These are phyloP conservation scores for Cynocephalus volans DNA, from an alignment of 2,113 vertebrate species.

Conservation along the genomic window DNA sequence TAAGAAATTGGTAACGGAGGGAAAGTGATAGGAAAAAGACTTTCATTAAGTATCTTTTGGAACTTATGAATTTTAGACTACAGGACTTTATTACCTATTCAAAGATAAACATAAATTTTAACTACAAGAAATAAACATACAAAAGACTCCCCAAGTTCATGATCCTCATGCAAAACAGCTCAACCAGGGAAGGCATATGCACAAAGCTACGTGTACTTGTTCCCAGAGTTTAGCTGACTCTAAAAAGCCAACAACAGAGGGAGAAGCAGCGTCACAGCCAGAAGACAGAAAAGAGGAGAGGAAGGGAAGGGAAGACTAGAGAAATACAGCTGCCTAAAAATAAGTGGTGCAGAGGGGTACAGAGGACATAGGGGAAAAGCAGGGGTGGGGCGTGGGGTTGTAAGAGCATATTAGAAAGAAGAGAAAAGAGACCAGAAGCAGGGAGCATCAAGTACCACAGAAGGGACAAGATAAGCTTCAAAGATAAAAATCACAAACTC, in stretches of 20 bases:
- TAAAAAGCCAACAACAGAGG: background rate
- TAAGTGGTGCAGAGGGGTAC: background rate
- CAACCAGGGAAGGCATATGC: background rate
- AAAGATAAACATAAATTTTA: conserved; percentile 32
- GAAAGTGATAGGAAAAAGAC: background rate
- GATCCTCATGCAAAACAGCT: background rate
- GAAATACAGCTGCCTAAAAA: background rate
- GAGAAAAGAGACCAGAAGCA: background rate
- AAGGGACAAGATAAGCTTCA: background rate
- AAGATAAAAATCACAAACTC: conserved; percentile 44
- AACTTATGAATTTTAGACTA: background rate
- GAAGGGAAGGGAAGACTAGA: background rate
- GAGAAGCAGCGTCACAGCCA: background rate
- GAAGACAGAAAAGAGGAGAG: background rate
- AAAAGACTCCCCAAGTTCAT: background rate
- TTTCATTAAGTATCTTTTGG: conserved; percentile 33
- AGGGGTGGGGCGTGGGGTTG: too few relatives aligned
- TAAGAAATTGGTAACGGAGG: background rate
- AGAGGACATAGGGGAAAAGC: background rate
- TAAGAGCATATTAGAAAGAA: background rate
- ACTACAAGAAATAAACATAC: conserved; percentile 15
- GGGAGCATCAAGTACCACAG: background rate
- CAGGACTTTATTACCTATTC: background rate
- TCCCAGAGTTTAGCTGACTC: background rate
- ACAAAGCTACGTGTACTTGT: background rate